Percentiles rank a stretch among this genome's conserved stretches.
These are phyloP conservation scores for Parnassius apollo DNA, from an alignment of 2,888 invertebrate genomes.

Conservation along the genomic window DNA sequence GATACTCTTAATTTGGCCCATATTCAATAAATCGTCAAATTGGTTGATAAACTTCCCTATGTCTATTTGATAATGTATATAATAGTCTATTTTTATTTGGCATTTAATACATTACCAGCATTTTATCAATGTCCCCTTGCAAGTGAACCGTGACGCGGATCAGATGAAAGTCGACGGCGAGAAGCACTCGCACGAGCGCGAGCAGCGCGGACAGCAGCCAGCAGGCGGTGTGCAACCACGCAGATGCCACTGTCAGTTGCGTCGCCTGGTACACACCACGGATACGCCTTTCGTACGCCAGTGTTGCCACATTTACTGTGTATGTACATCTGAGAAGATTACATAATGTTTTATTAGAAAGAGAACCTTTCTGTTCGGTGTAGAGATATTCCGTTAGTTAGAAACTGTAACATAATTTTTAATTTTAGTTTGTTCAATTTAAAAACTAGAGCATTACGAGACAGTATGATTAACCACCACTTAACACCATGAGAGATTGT, in stretches of 20 bases:
- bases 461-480: no score
- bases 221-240: conserved; percentile 70
- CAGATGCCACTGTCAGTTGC: conserved; percentile 59
- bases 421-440: background rate
- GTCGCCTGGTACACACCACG: conserved; percentile 71
- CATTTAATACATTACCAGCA: conserved; percentile 48
- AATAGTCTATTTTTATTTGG: no score
- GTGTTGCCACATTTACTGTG: conserved; percentile 66
- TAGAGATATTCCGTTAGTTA: background rate
- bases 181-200: conserved; percentile 49
- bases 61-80: no score
- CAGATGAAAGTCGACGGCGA: conserved; percentile 68
- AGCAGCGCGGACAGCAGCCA: conserved; percentile 64
- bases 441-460: background rate
- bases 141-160: conserved; percentile 56
- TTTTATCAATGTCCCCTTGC: conserved; percentile 57
- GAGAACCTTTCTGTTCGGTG: no score
- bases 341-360: no score
- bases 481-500: no score
- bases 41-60: no score
- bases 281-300: conserved; percentile 65
- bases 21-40: no score
- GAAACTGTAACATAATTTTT: background rate
- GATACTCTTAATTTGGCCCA: no score
- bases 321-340: conserved; percentile 53